Base-by-base conservation (phyloP, 2,888 invertebrate species). In the Xanthorhoe designata region DNA sequence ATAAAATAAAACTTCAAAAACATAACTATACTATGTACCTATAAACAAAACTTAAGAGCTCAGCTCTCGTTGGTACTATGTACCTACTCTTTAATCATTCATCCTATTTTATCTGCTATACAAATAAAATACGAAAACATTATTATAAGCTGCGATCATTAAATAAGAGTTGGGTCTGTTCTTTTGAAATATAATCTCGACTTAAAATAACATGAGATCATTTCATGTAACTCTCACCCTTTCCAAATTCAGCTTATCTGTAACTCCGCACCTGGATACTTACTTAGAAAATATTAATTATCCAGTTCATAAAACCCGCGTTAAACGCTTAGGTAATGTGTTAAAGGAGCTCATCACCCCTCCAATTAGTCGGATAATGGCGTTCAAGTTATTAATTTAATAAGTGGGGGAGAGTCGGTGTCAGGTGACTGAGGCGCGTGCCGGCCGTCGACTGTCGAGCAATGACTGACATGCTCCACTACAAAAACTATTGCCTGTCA, bases 351-450 rank as follows among this genome's bases (percentile, higher is more conserved):
- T 87, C 88, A 85, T 90, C 91, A 82, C 91, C 92, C 92, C 90
- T 91, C 89, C 90, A 91, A 92, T 92, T 92, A 92, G 91, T 75
- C 78, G 87, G 86, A 85, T 91, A 92, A 92, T 92, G 87, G 91
- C 85, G 91, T 88, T 90, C 88, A 81, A 90, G 91, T 93, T 93
- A 93, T 93, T 92, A 93, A 92, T 92, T 92, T 92, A 92, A 92
- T 93, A 93, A 91, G 85, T 83, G 75, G 87, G 91, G 91, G 88
- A 82, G 62, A 42, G 61, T 29, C 65, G 65, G 73, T 71, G 69
- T 74, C 72, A 74, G 70, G 74, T 74, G 65, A 56, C 72, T 55
- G 57, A 58, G 66, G 54, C 70, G 70, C 66, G 69, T 68, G 73
- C 61, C 57, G 50, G 10, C 57, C 38, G 15, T 38, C 56, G 42